These are phyloP conservation scores for Oscheius sp. DNA, from an alignment of 2,888 invertebrate species.

Conservation along the genomic window DNA sequence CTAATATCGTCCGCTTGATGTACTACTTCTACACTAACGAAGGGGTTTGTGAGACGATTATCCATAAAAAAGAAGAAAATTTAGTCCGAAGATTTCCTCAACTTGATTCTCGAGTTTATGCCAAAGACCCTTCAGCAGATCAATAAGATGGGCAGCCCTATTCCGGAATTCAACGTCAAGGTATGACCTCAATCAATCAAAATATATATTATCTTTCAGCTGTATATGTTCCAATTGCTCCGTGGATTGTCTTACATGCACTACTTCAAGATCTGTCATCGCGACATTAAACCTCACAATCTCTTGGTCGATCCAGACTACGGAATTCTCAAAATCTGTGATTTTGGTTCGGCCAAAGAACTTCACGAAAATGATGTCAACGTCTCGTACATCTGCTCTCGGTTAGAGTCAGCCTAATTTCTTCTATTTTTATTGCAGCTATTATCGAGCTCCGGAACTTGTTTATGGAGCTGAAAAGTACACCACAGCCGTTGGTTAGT, in stretches of 20 bases:
- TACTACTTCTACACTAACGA: conserved; percentile 35
- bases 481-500: conserved; percentile 28
- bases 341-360: conserved; percentile 61
- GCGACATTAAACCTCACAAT: conserved; percentile 54
- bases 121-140: conserved; percentile 37
- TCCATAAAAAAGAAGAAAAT: background rate
- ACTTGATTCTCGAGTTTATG: conserved; percentile 47
- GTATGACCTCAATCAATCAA: too few relatives aligned
- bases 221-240: conserved; percentile 45
- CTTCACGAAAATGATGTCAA: conserved; percentile 37
- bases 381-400: conserved; percentile 49
- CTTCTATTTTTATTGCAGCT: conserved; percentile 37
- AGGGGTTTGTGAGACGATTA: background rate
- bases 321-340: conserved; percentile 59
- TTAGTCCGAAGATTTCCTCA: conserved; percentile 29
- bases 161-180: conserved; percentile 35
- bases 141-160: conserved; percentile 28
- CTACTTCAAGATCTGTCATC: conserved; percentile 40
- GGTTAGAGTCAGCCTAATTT: conserved; percentile 32
- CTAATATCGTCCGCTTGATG: conserved; percentile 38
- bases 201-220: too few relatives aligned
- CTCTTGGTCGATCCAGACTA: conserved; percentile 52
- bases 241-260: conserved; percentile 45
- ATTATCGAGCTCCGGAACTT: conserved; percentile 61
- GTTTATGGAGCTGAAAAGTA: conserved; percentile 49